Evolutionary conservation across 2,113 vertebrate species (phyloP).

Genomic region (Tetrao urogallus): DNA sequence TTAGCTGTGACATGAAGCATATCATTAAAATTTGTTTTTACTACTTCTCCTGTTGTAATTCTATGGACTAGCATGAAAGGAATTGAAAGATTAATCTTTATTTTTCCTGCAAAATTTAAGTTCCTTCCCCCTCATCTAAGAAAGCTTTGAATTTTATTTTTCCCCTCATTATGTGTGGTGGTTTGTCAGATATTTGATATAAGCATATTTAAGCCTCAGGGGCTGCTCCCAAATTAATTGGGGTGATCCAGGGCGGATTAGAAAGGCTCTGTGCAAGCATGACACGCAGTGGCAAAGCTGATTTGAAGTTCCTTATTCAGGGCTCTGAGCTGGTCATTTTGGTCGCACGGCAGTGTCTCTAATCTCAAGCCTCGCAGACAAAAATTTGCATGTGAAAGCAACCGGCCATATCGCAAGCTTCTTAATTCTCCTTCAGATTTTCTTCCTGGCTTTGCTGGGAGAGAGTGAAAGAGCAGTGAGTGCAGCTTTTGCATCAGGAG

Average conservation of each 20-base stretch:
- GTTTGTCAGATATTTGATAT: not conserved
- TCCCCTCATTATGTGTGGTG: not conserved
- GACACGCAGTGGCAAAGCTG: not conserved
- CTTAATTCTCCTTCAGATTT: not conserved
- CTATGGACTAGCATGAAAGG: not conserved
- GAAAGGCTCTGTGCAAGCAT: not conserved
- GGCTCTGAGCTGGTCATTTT: not conserved
- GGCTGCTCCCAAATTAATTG: conserved; percentile 6
- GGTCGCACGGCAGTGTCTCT: not conserved
- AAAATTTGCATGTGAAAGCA: conserved; percentile 44
- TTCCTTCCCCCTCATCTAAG: not conserved
- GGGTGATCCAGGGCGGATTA: not conserved
- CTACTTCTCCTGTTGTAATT: not conserved
- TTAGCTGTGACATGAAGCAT: not conserved
- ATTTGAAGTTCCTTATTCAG: not conserved
- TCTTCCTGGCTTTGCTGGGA: not conserved
- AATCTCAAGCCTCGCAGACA: not conserved
- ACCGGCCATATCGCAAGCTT: fast-evolving
- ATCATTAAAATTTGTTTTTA: conserved; percentile 21
- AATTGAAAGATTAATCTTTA: not conserved
- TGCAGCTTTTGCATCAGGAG: fast-evolving
- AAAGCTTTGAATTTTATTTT: not conserved
- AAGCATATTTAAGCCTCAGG: not conserved
- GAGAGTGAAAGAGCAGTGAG: not conserved
- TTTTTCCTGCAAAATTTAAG: not conserved